Conservation (phyloP, 2,888 invertebrate genomes). For the Orgyia antiqua region DNA sequence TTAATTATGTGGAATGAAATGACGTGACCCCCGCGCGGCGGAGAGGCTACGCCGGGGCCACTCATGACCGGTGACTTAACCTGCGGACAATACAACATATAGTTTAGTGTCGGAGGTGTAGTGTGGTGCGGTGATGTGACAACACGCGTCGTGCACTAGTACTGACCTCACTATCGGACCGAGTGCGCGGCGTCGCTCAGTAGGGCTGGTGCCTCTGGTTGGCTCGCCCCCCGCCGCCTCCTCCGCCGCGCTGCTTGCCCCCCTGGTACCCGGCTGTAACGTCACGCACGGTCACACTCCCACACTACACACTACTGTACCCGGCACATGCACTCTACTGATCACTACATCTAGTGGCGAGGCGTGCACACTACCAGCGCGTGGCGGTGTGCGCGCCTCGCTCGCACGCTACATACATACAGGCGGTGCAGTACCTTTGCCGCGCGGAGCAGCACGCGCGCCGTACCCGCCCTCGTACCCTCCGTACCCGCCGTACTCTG, state of each 20-base stretch:
- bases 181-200: slow-evolving; percentile 76
- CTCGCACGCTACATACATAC: slow-evolving; percentile 22
- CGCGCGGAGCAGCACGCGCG: slow-evolving; percentile 91
- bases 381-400: slow-evolving; percentile 20
- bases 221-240: slow-evolving; percentile 84
- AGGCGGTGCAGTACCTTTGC: slow-evolving; percentile 84
- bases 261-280: slow-evolving; percentile 83
- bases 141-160: background rate
- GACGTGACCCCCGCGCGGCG: slow-evolving; percentile 68
- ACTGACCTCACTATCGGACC: slow-evolving; percentile 71
- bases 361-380: no score
- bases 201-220: slow-evolving; percentile 94
- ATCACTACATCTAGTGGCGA: no score
- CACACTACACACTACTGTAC: background rate
- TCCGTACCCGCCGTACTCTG: slow-evolving; percentile 92
- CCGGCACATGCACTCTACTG: no score
- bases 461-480: slow-evolving; percentile 93
- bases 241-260: slow-evolving; percentile 90
- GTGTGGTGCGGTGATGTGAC: no score
- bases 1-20: slow-evolving; percentile 77
- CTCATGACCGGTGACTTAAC: slow-evolving; percentile 74
- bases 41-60: slow-evolving; percentile 50
- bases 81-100: slow-evolving; percentile 52
- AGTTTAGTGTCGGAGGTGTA: no score
- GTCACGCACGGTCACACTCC: slow-evolving; percentile 24